phyloP scores from a whole-genome alignment of 1,140 invertebrate genomes.

The Vanessa tameamea region DNA sequence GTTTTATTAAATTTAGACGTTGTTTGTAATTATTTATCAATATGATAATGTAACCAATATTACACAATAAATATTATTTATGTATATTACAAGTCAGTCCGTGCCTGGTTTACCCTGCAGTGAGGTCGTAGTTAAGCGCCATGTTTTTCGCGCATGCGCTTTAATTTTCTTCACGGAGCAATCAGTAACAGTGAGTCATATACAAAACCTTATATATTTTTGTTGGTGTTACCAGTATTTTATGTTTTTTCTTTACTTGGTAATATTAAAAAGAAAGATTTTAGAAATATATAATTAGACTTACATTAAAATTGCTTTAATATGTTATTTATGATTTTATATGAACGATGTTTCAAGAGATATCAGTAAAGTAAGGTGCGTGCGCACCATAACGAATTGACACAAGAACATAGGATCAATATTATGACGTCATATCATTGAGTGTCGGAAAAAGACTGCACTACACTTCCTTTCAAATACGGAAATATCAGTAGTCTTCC shows the following conservation, averaged over 20 bases:
- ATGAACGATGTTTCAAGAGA: too few relatives aligned
- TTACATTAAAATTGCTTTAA: too few relatives aligned
- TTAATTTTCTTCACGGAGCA: constrained; percentile 55
- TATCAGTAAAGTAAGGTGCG: constrained; percentile 10
- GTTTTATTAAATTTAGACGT: too few relatives aligned
- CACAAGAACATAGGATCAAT: constrained; percentile 58
- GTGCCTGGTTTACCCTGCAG: constrained; percentile 66
- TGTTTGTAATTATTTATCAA: too few relatives aligned
- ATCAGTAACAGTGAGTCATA: constrained; percentile 59
- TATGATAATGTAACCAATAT: background rate
- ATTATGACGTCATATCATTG: constrained; percentile 74
- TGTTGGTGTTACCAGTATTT: constrained; percentile 52
- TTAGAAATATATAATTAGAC: too few relatives aligned
- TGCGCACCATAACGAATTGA: constrained; percentile 53
- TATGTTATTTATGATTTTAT: too few relatives aligned
- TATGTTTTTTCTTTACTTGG: background rate
- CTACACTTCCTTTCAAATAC: constrained; percentile 47
- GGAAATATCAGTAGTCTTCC: constrained; percentile 40
- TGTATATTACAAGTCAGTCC: constrained; percentile 38
- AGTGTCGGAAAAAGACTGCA: constrained; percentile 46
- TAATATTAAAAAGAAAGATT: background rate
- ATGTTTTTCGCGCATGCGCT: constrained; percentile 75
- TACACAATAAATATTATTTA: background rate
- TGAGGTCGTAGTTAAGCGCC: constrained; percentile 65
- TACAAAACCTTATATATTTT: constrained; percentile 25